Base-by-base conservation (phyloP, 2,888 invertebrate genomes). In the Nemurella pictetii region DNA sequence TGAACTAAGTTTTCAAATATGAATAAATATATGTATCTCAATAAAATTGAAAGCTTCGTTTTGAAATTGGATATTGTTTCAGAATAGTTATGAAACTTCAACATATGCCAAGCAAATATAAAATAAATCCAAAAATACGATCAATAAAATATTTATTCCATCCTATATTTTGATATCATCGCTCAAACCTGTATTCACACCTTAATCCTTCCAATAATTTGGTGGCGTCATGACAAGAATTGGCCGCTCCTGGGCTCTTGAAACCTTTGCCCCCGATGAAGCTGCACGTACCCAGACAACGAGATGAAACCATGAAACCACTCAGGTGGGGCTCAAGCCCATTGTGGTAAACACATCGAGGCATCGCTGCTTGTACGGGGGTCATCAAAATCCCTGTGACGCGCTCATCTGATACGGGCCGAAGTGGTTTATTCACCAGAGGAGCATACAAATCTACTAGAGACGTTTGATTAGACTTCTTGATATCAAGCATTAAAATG, bases 391-490 rank as follows among this genome's bases (percentile, higher is more conserved):
- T n/a, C 9, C 9, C 27, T 75, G 28, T 81, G 80, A 81, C 80
- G 35, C 12, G 35, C 32, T 20, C 35, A 81, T 81, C 80, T 25
- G 80, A 81, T 81, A 81, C 25, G 35, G 35, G n/a, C 25, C 80
- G 80, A 35, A 81, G 80, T 81, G 35, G 80, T 81, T 81, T 81
- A 55, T 55, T 55, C 55, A 9, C 36, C 9, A 26, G n/a, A 75
- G 75, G 15, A 4, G 27, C 80, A 81, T 81, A 81, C 80, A 81
- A 32, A 36, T 26, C 36, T 36, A 29, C 80, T 25, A 5, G 80
- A 80, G 35, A 30, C 20, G 80, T 81, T 81, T 81, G 80, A 81
- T 81, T 81, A 26, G 35, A 32, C 80, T 35, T 81, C 36, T 81
- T 81, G 80, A 81, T 81, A 35, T 35, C n/a, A 35, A 81, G 7